Conservation (phyloP, 1,140 invertebrate genomes). For the Drosophila tani region DNA sequence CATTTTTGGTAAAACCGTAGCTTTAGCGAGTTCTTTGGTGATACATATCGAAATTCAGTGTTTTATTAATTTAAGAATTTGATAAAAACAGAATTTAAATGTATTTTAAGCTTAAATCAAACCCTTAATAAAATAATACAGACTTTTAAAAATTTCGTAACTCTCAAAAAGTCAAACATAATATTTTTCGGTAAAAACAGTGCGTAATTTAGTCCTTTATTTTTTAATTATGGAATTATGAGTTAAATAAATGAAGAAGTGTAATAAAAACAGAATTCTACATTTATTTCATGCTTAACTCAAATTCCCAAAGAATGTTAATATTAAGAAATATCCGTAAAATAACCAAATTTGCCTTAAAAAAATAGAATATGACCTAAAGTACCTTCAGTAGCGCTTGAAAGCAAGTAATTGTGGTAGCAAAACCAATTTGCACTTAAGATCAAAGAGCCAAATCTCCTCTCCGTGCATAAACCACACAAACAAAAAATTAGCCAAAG, state of each 20-base stretch:
- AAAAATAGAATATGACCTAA: background rate
- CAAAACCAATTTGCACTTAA: slow-evolving; percentile 70
- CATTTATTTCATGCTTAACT: background rate
- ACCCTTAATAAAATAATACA: background rate
- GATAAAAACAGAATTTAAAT: background rate
- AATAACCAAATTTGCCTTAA: background rate
- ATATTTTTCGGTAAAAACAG: background rate
- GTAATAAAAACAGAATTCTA: background rate
- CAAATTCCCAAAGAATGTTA: background rate
- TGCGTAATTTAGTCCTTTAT: too few species aligned
- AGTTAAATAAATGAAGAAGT: background rate
- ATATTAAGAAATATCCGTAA: background rate
- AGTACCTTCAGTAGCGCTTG: background rate
- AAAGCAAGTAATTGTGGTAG: slow-evolving; percentile 23
- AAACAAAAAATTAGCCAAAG: slow-evolving; percentile 22
- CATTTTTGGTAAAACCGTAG: background rate
- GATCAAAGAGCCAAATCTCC: slow-evolving; percentile 49
- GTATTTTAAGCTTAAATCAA: background rate
- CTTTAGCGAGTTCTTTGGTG: too few species aligned
- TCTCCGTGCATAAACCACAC: slow-evolving; percentile 29
- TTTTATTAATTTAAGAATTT: background rate
- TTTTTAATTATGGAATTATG: too few species aligned
- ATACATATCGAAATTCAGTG: too few species aligned
- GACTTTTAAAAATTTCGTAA: too few species aligned
- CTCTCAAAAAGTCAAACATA: background rate